These are phyloP conservation scores for Drosophila parthenogenetica DNA, from an alignment of 2,888 invertebrate species.

Conservation along the genomic window DNA sequence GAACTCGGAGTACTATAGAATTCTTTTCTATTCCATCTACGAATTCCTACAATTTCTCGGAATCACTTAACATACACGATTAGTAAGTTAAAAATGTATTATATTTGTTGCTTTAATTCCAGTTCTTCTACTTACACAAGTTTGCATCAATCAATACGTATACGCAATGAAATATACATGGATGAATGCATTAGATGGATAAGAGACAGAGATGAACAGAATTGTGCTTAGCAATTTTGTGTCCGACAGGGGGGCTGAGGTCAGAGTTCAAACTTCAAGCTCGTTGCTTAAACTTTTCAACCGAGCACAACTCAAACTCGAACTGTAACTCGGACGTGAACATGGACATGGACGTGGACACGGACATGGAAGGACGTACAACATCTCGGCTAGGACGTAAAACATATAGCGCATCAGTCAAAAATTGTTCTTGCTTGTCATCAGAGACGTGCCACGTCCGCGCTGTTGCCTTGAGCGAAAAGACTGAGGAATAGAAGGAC, in stretches of 20 bases:
- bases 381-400: constrained; percentile 37
- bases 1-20: not conserved
- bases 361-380: constrained; percentile 13
- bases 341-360: constrained; percentile 1
- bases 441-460: constrained; percentile 72
- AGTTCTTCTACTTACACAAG: not conserved
- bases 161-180: constrained; percentile 72
- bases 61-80: not conserved
- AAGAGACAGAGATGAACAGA: constrained; percentile 12
- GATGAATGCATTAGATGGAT: constrained; percentile 37
- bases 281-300: constrained; percentile 60
- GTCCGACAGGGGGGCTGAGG: constrained; percentile 4
- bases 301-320: constrained; percentile 39
- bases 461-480: constrained; percentile 15
- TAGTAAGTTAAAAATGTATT: not conserved
- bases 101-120: not conserved
- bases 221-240: constrained; percentile 26
- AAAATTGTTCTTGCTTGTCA: constrained; percentile 78
- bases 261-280: constrained; percentile 65
- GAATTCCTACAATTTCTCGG: not conserved
- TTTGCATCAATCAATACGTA: constrained; percentile 71
- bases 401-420: constrained; percentile 79
- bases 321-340: constrained; percentile 35
- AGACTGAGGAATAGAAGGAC: not conserved
- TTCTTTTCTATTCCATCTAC: not conserved